Base-by-base conservation (phyloP, 2,113 vertebrate species). In the Platichthys flesus region DNA sequence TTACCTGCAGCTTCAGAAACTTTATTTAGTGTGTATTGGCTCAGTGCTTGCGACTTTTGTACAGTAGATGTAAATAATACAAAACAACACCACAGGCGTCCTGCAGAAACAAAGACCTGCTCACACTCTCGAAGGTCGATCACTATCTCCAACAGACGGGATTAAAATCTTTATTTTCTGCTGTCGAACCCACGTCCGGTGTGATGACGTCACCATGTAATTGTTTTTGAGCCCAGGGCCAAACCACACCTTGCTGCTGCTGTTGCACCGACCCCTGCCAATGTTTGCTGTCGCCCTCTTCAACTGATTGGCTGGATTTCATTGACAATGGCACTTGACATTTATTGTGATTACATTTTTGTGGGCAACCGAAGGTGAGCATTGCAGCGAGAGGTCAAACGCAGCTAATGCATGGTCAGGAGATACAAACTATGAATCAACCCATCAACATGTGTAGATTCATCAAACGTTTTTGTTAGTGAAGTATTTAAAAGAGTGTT, bases 1-100 rank as follows among this genome's bases (percentile, higher is more conserved):
- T 60, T 85, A 85, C 86, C 88, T 78, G 83, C 68, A 60, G 61
- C 87, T 65, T 60, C 67, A 26, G 49, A 65, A 80, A 56, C 49
- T 59, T 81, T 51, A 76, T 35, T 83, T 72, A 49, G 61, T 71
- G 71, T 76, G 52, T 77, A 55, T 77, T 58, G 57, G 66, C 76
- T 80, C 61, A 65, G 26, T 79, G 67, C 71, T 71, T 67, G 70
- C 65, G 28, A 68, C 58, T 81, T 87, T 83, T 90, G 85, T 89
- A 90, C 78, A 88, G 74, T 86, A 79, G 79, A 82, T 88, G 89
- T 91, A 90, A 90, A 89, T 91, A 88, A 69, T 82, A 67, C 31
- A 52, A 67, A 79, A 66, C 62, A 51, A 9, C 15, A 58, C 37
- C 31, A 67, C 9, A 58, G 47, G 71, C 76, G 67, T 77, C 62